These are phyloP conservation scores for Brachionus rotundiformis DNA, from an alignment of 1,140 invertebrate genomes.

Conservation along the genomic window DNA sequence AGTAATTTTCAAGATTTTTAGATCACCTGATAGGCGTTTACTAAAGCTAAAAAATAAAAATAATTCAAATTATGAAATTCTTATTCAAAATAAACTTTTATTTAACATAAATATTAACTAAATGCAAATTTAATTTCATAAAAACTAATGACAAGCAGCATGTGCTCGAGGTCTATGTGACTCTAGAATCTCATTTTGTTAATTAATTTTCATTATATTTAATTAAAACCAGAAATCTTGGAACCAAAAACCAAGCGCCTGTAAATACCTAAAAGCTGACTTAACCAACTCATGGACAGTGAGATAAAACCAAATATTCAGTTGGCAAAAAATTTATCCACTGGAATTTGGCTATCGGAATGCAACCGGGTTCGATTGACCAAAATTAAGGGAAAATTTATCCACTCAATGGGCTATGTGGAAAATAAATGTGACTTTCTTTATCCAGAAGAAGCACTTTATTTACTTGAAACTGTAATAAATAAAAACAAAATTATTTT, in stretches of 20 bases:
- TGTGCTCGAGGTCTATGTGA: neutral
- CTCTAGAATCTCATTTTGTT: neutral
- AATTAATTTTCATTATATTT: neutral
- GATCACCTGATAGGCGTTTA: neutral
- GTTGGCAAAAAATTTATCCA: constrained; percentile 28
- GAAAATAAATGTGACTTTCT: neutral
- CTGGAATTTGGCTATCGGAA: constrained; percentile 12
- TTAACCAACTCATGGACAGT: neutral
- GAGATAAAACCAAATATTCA: neutral
- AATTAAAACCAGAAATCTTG: too few relatives aligned
- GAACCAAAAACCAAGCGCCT: constrained; percentile 14
- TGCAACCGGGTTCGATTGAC: neutral
- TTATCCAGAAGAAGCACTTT: constrained; percentile 43
- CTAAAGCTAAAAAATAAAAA: neutral
- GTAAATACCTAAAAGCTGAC: neutral
- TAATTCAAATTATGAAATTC: neutral
- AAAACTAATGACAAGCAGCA: neutral
- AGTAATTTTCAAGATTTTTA: neutral
- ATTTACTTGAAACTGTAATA: constrained; percentile 17
- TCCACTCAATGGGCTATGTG: constrained; percentile 28
- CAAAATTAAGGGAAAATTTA: constrained; percentile 39
- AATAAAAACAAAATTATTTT: neutral
- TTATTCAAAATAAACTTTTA: neutral
- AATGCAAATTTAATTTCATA: neutral
- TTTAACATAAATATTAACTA: neutral